Percentiles rank a stretch among this genome's conserved stretches.
These are phyloP conservation scores for Acromyrmex heyeri DNA, from an alignment of 1,140 invertebrate species.

Conservation along the genomic window DNA sequence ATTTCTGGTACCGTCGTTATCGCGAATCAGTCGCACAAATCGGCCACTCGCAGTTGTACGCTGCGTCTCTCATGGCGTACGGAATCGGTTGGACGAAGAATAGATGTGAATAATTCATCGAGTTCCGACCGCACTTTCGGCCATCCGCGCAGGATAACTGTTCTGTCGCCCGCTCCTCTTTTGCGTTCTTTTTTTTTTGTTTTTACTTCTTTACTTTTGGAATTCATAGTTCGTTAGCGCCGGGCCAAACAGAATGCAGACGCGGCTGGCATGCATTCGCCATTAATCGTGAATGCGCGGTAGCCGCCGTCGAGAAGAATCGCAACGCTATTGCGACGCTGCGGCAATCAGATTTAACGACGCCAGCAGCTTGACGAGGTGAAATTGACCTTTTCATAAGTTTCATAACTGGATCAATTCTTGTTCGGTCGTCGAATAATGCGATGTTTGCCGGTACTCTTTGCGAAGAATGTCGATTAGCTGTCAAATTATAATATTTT, in stretches of 20 bases:
- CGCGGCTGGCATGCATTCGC: slow-evolving; percentile 55
- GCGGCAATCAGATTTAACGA: slow-evolving; percentile 47
- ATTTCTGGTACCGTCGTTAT: slow-evolving; percentile 59
- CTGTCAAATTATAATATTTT: slow-evolving; percentile 17
- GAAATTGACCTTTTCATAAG: slow-evolving; percentile 47
- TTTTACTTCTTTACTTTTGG: slow-evolving; percentile 70
- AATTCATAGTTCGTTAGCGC: slow-evolving; percentile 82
- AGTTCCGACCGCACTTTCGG: slow-evolving; percentile 72
- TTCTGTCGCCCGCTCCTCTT: slow-evolving; percentile 25
- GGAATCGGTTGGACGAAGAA: slow-evolving; percentile 72
- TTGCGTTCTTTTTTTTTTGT: slow-evolving; percentile 66
- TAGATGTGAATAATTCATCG: slow-evolving; percentile 81
- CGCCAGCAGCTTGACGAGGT: not conserved
- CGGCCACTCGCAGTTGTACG: slow-evolving; percentile 40
- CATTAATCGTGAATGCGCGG: slow-evolving; percentile 51
- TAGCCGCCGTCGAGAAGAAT: slow-evolving; percentile 25
- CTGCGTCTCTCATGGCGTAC: slow-evolving; percentile 10
- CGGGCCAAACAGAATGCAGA: slow-evolving; percentile 67
- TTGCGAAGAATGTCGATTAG: slow-evolving; percentile 3
- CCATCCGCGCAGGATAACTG: slow-evolving; percentile 49
- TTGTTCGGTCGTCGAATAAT: not conserved
- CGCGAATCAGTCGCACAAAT: slow-evolving; percentile 38
- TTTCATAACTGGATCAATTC: slow-evolving; percentile 49
- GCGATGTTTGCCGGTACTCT: not conserved
- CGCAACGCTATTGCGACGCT: slow-evolving; percentile 38